Percentiles rank a stretch among this genome's conserved stretches.
Evolutionary conservation across 2,888 invertebrate genomes (phyloP).

Genomic region (Pachycephus smyrnensis): DNA sequence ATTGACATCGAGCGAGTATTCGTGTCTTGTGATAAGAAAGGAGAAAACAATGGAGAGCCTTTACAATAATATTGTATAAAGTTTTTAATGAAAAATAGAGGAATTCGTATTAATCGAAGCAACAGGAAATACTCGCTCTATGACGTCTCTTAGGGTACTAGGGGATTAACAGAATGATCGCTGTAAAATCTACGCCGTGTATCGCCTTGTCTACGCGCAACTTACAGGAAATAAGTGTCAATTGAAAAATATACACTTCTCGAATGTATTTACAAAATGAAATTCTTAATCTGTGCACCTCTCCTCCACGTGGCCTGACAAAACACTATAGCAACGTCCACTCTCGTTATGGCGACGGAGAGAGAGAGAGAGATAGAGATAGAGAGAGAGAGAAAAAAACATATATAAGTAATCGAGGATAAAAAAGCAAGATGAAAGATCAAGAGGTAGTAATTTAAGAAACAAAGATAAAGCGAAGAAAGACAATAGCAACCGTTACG

Average conservation of each 20-base stretch:
- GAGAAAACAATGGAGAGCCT: background rate
- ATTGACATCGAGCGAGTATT: background rate
- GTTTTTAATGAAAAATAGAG: background rate
- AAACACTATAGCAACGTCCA: background rate
- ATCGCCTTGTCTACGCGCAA: background rate
- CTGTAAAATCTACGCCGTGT: background rate
- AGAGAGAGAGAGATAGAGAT: background rate
- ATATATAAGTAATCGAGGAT: background rate
- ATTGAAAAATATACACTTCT: constrained; percentile 50
- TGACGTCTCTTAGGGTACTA: background rate
- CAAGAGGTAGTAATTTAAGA: background rate
- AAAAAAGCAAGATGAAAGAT: background rate
- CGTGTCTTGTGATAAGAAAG: background rate
- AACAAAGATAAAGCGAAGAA: background rate
- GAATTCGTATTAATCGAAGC: background rate
- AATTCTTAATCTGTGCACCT: background rate
- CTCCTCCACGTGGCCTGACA: background rate
- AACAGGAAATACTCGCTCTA: background rate
- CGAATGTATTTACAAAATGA: constrained; percentile 38
- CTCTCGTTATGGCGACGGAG: background rate
- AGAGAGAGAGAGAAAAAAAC: too few relatives aligned
- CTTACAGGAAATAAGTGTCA: constrained; percentile 35
- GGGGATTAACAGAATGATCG: background rate
- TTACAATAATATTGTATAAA: background rate
- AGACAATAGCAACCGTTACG: background rate